A percentile compares a stretch with the other conserved stretches of the same genome.
Evolutionary conservation across 1,140 invertebrate species (phyloP).

Genomic region (Stratiolaelaps scimitus): DNA sequence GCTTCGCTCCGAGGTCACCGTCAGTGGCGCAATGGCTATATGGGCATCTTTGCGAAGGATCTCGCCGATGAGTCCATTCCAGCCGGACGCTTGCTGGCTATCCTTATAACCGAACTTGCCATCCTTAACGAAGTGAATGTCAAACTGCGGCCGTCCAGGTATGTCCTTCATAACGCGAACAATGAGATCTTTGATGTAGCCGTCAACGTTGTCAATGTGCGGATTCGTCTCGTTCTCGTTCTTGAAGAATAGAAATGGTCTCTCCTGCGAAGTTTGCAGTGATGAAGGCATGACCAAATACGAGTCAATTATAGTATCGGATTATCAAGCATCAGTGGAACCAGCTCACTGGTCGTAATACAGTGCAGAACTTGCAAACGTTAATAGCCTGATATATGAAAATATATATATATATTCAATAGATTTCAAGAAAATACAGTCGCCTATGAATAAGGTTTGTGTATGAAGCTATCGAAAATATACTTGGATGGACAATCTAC

Average conservation of each 20-base stretch:
- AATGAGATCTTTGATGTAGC: constrained; percentile 23
- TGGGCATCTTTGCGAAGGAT: constrained; percentile 53
- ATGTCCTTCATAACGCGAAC: constrained; percentile 13
- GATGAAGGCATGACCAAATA: no score
- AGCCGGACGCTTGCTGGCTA: constrained; percentile 5
- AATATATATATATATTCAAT: no score
- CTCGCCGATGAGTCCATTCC: constrained; percentile 22
- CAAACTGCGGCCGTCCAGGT: constrained; percentile 1
- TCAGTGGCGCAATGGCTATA: constrained; percentile 78
- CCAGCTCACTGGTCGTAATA: no score
- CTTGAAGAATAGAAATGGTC: constrained; percentile 21
- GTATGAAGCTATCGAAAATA: no score
- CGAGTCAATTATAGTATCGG: no score
- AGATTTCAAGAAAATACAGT: no score
- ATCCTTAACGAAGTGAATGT: constrained; percentile 27
- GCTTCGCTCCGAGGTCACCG: constrained; percentile 77
- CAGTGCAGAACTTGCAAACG: no score
- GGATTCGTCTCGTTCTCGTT: constrained; percentile 4
- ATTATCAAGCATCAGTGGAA: no score
- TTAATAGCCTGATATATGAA: no score
- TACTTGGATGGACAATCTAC: no score
- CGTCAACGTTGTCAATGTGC: constrained; percentile 26
- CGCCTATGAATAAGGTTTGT: no score
- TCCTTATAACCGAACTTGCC: constrained; percentile 23
- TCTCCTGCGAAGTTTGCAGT: no score